A percentile compares a stretch with the other conserved stretches of the same genome.
These are phyloP conservation scores for Drosophila sp. DNA, from an alignment of 1,140 invertebrate genomes.

Conservation along the genomic window DNA sequence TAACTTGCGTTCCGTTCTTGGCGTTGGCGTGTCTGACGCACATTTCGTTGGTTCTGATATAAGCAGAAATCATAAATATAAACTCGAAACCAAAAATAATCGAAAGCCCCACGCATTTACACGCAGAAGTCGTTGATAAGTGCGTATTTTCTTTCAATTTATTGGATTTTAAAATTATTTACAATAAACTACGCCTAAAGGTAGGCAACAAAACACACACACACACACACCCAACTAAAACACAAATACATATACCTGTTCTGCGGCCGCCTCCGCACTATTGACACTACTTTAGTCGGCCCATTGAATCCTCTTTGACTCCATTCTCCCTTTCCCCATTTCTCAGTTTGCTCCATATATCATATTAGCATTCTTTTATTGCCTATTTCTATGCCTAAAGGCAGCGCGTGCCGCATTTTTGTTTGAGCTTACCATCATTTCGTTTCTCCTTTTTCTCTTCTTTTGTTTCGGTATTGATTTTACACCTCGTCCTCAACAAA, in stretches of 20 bases:
- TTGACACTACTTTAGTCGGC: constrained; percentile 49
- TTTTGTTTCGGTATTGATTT: constrained; percentile 65
- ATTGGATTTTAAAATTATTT: constrained; percentile 1
- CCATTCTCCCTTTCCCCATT: constrained; percentile 1
- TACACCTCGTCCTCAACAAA: constrained; percentile 47
- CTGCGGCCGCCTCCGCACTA: constrained; percentile 7
- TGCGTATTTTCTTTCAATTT: not conserved
- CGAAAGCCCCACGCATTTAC: constrained; percentile 21
- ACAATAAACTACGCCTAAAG: not conserved
- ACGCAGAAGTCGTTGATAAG: constrained; percentile 29
- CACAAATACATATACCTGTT: constrained; percentile 34
- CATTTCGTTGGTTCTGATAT: constrained; percentile 30
- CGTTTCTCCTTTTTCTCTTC: not conserved
- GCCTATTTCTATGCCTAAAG: constrained; percentile 41
- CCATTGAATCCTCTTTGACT: constrained; percentile 36
- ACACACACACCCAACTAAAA: constrained; percentile 5
- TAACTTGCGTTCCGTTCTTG: constrained; percentile 42
- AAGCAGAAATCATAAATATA: constrained; percentile 58
- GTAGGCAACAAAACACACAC: constrained; percentile 7
- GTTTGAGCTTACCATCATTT: constrained; percentile 1
- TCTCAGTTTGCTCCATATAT: not conserved
- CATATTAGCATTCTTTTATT: constrained; percentile 58
- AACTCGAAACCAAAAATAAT: constrained; percentile 33
- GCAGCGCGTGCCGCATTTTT: constrained; percentile 48
- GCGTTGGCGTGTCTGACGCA: constrained; percentile 53